A percentile compares a stretch with the other conserved stretches of the same genome.
Evolutionary conservation across 2,113 vertebrate species (phyloP).

Genomic region (Eonycteris spelaea): DNA sequence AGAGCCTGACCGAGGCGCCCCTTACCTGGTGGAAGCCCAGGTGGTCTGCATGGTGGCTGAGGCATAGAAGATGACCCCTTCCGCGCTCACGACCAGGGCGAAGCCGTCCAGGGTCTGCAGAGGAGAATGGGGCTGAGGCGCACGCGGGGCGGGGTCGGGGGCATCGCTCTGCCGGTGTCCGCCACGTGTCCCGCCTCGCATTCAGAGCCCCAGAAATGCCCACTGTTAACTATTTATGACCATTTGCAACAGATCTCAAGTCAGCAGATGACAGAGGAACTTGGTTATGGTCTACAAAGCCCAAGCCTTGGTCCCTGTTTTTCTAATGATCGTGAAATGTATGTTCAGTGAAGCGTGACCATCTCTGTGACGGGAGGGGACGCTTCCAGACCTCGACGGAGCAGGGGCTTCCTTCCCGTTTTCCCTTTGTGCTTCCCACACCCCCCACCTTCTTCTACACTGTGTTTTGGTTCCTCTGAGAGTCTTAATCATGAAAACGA

Average conservation of each 20-base stretch:
- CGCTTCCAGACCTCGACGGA: too few relatives aligned
- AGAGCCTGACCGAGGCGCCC: neutral
- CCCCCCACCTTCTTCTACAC: too few relatives aligned
- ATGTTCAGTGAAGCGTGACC: neutral
- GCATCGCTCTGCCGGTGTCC: neutral
- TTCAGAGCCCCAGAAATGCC: neutral
- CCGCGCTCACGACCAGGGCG: slow-evolving; percentile 93
- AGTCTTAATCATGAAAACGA: neutral
- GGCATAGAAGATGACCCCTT: slow-evolving; percentile 96
- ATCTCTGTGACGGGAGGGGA: accelerated
- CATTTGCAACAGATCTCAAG: neutral
- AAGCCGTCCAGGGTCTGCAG: slow-evolving; percentile 95
- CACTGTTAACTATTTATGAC: neutral
- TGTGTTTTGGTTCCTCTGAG: neutral
- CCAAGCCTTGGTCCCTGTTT: neutral
- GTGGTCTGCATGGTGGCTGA: slow-evolving; percentile 97
- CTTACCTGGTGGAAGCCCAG: slow-evolving; percentile 98
- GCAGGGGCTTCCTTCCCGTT: too few relatives aligned
- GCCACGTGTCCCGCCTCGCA: too few relatives aligned
- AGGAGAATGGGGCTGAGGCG: too few relatives aligned
- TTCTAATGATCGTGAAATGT: neutral
- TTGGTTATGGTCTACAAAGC: neutral
- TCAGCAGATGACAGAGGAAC: neutral
- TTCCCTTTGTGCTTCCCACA: accelerated
- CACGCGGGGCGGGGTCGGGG: too few relatives aligned